Conservation (phyloP, 2,113 vertebrate species). For the Bungarus multicinctus region DNA sequence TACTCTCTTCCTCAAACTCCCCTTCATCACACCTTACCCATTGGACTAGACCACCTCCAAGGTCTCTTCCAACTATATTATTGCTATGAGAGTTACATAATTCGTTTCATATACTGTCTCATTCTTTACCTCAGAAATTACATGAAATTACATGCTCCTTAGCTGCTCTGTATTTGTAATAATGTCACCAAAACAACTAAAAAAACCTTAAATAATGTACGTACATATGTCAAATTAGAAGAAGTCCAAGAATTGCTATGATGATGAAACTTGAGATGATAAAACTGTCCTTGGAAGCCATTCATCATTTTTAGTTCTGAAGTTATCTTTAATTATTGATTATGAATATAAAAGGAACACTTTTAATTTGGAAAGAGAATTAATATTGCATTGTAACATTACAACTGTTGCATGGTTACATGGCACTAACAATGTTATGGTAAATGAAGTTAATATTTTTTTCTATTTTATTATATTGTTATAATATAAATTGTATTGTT, state of each 20-base stretch:
- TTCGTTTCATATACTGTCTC: background rate
- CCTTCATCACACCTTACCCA: background rate
- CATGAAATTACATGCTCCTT: background rate
- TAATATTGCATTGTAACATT: background rate
- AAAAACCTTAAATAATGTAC: background rate
- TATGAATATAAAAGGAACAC: background rate
- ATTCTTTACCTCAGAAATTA: background rate
- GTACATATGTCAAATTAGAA: constrained; percentile 17
- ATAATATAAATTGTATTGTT: background rate
- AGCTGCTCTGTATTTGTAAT: background rate
- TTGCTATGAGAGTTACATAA: background rate
- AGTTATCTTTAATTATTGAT: background rate
- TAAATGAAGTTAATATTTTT: background rate
- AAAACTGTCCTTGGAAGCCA: constrained; percentile 39
- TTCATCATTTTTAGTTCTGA: constrained; percentile 43
- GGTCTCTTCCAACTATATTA: too few relatives aligned
- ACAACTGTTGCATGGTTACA: background rate
- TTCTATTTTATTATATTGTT: background rate
- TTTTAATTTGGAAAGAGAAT: background rate
- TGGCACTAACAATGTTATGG: background rate
- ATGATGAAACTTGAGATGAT: constrained; percentile 44
- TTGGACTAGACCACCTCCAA: too few relatives aligned
- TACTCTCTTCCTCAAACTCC: background rate
- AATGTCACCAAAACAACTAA: constrained; percentile 7
- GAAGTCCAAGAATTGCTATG: constrained; percentile 28